Conservation (phyloP, 2,113 vertebrate genomes). For the Ptyas mucosa region DNA sequence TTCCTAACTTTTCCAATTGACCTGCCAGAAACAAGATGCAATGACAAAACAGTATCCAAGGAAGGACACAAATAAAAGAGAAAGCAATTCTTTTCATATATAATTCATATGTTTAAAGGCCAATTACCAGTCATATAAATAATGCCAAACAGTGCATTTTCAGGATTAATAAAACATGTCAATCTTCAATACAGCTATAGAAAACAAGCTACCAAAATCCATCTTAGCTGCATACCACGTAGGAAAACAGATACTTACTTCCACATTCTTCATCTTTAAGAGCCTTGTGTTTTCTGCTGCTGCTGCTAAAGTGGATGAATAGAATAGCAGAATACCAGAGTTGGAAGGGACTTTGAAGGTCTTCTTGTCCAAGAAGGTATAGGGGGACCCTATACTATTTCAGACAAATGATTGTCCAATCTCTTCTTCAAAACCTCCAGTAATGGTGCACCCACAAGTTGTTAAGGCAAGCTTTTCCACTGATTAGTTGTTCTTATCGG, state of each 20-base stretch:
- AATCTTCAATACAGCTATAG: not conserved
- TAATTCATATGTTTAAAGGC: conserved; percentile 26
- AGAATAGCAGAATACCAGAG: not conserved
- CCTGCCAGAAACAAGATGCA: conserved; percentile 11
- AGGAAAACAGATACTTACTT: not conserved
- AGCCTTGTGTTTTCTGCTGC: not conserved
- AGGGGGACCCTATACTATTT: not conserved
- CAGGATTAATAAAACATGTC: conserved; percentile 36
- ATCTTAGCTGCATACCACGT: not conserved
- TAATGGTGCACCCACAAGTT: not conserved
- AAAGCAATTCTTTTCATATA: conserved; percentile 39
- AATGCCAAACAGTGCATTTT: conserved; percentile 39
- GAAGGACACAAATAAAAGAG: conserved; percentile 30
- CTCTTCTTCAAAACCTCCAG: not conserved
- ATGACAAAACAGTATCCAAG: conserved; percentile 28
- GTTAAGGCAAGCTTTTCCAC: not conserved
- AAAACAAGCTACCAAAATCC: conserved; percentile 1
- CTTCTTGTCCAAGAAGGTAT: too few relatives aligned
- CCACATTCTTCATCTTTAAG: not conserved
- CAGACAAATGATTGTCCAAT: not conserved
- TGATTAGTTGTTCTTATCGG: not conserved
- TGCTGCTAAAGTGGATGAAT: not conserved
- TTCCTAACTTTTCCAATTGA: conserved; percentile 27
- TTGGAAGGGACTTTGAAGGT: not conserved
- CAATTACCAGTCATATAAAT: conserved; percentile 41